Evolutionary conservation across 2,888 invertebrate genomes (phyloP).

Genomic region (Clivina fossor): DNA sequence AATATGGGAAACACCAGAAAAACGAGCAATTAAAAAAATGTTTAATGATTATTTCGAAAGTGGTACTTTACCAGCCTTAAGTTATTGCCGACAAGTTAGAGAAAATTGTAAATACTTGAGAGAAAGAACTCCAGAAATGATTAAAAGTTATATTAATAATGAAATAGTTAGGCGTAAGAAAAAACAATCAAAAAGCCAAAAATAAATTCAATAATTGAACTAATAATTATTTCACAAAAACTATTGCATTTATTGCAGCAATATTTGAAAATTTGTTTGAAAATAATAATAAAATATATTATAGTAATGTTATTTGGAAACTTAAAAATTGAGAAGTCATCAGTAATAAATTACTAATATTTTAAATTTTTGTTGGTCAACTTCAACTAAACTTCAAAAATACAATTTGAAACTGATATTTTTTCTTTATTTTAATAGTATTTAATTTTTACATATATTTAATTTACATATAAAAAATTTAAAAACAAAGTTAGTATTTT

Average conservation of each 20-base stretch:
- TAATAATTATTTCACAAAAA: not conserved
- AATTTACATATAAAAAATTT: no score
- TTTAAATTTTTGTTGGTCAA: no score
- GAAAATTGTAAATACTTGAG: not conserved
- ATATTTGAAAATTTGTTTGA: not conserved
- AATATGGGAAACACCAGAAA: constrained; percentile 8
- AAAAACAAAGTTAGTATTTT: no score
- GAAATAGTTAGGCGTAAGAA: not conserved
- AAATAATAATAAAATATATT: no score
- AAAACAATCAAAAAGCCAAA: not conserved
- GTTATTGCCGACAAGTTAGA: not conserved
- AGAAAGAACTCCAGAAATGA: not conserved
- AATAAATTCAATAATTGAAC: not conserved
- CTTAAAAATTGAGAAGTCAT: no score
- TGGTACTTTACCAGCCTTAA: not conserved
- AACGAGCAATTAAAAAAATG: not conserved
- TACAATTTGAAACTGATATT: no score
- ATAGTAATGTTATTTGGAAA: no score
- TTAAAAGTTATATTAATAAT: not conserved
- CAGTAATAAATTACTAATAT: no score
- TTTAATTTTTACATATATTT: no score
- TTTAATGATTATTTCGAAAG: not conserved
- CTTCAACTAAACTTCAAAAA: no score
- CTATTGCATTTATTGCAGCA: not conserved
- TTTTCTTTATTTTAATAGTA: no score